Evolutionary conservation across 2,797 vertebrate species (phyloP), one percentile per base, ranked within the genome.

Genomic region (Dicrostonyx torquatus): DNA sequence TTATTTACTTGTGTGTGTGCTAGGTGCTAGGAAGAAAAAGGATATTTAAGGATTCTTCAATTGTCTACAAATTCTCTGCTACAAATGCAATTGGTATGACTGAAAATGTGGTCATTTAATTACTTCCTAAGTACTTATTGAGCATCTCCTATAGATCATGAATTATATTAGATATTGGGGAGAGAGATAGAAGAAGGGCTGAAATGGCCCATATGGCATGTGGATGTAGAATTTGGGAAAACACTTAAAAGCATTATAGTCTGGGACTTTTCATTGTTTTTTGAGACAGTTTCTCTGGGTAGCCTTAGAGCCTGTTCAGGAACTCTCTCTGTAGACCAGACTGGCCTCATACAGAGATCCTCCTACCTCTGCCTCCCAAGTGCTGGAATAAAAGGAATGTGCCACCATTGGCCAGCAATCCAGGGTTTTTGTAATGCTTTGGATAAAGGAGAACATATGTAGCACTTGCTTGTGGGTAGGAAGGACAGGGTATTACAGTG

Each of bases 351-450:
- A 55, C 55, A 55, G 55, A 55, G 55, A 55, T 55, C 55, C 55
- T 55, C 55, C 55, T 55, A 55, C 6, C 55, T 55, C 55, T 55
- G 55, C 55, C 18, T 55, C 55, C 18, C 18, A 55, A 55, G 55
- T 55, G 6, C 55, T 55, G 55, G 55, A 2, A 55, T 55, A 20
- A 55, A 55, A 55, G 55, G 55, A 55, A 55, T 55, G 55, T 55
- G 55, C 55, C 55, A 55, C 55, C 18, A 55, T 55, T 7, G 6
- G 18, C 55, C 55, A 55, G 55, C 20, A 20, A 55, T 55, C 55
- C 55, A 55, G 55, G 55, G 18, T 18, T 55, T 55, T 8, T 0
- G 1, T 70, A 77, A 31, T 14, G 1, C 31, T 34, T 0, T 40
- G 26, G 6, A 18, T 72, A 62, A 76, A 90, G 45, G 34, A 91